phyloP scores from a whole-genome alignment of 2,113 vertebrate species.

The Menidia beryllina region DNA sequence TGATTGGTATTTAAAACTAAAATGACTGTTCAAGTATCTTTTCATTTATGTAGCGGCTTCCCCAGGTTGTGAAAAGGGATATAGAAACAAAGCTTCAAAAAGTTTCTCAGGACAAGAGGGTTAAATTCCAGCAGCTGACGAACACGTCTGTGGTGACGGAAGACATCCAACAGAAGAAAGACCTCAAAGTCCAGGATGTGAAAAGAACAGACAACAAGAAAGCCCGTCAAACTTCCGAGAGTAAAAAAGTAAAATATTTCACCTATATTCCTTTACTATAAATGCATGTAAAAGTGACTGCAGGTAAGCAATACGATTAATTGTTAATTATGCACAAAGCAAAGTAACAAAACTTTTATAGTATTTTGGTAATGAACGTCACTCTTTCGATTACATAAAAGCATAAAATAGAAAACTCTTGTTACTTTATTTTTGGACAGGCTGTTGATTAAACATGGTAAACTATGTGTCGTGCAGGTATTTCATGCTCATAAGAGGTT shows the following conservation, averaged over 20 bases:
- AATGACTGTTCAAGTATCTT: constrained; percentile 3
- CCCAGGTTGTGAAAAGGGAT: constrained; percentile 77
- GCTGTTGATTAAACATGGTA: background rate
- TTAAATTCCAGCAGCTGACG: constrained; percentile 70
- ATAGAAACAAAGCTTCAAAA: constrained; percentile 82
- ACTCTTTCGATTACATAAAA: background rate
- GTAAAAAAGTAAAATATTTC: background rate
- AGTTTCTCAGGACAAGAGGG: constrained; percentile 82
- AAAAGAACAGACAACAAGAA: constrained; percentile 77
- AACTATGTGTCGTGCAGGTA: constrained; percentile 24
- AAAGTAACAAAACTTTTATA: background rate
- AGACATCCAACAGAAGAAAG: constrained; percentile 72
- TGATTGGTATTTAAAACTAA: background rate
- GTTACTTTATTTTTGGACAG: too few species aligned
- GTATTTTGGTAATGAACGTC: background rate
- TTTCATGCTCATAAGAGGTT: constrained; percentile 76
- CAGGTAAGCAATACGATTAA: background rate
- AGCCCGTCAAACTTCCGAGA: constrained; percentile 54
- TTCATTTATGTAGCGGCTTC: constrained; percentile 78
- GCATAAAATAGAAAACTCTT: constrained; percentile 1
- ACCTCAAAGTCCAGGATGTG: constrained; percentile 77
- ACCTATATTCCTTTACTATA: too few species aligned
- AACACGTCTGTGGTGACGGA: constrained; percentile 56
- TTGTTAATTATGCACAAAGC: background rate
- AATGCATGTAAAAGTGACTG: too few species aligned